Base-by-base conservation (phyloP, 1,140 invertebrate genomes). In the Danaus plexippus region DNA sequence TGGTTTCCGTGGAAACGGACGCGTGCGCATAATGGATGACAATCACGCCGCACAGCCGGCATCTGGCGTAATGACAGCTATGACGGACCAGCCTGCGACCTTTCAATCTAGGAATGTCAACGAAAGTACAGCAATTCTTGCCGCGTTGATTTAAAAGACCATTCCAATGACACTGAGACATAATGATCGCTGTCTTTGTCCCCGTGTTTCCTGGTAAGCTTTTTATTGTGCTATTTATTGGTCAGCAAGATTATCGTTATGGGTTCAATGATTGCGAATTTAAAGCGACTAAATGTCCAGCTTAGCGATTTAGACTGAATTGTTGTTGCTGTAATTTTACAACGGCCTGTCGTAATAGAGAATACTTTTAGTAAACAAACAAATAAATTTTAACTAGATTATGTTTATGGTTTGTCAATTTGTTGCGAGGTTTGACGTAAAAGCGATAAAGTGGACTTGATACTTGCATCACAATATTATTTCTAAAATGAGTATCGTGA, bases 41-140 rank as follows among this genome's bases (percentile, higher is more conserved):
- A 73, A 74, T 76, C 67, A 57, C 53, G 68, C 69, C 73, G 71
- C 73, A 75, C 76, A 74, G 74, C 64, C 72, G 65, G 65, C 69
- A 71, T 69, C 67, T 66, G 65, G 57, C 15, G 61, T 82, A 78
- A 80, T 80, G 68, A 71, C 63, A 47, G 61, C 54, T 63, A 73
- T 66, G 59, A 54, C 59, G 71, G 65, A 80, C 78, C 77, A 84
- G 77, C 80, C 82, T 82, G 77, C 81, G 79, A 85, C 81, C 81
- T 85, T 85, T 82, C 81, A 77, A 75, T 80, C 66, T 72, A 76
- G 71, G 75, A 81, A 82, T 85, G 81, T 82, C 81, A 85, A 82
- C 81, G 61, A 74, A 69, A 69, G 71, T 71, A 76, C 69, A 59
- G 71, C 66, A 72, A 48, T 59, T 66, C 66, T 73, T 71, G 40